Percentiles rank a stretch among this genome's conserved stretches.
phyloP scores from a whole-genome alignment of 1,140 invertebrate species.

The Hestina assimilis region DNA sequence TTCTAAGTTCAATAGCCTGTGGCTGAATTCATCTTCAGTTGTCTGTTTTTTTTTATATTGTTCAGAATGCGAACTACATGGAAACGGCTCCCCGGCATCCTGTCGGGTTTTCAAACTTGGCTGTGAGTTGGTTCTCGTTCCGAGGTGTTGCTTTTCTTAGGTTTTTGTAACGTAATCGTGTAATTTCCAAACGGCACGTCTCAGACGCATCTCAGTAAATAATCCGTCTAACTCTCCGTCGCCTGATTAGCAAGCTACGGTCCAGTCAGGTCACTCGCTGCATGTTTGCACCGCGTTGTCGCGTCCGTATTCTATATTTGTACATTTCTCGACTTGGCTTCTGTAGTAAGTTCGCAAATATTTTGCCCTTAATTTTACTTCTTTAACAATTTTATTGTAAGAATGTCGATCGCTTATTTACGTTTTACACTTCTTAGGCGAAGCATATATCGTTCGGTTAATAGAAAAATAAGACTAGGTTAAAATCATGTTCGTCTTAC shows the following conservation, averaged over 20 bases:
- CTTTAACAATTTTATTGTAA: constrained; percentile 63
- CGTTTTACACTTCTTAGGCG: constrained; percentile 56
- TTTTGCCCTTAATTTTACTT: constrained; percentile 53
- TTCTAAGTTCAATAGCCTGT: constrained; percentile 47
- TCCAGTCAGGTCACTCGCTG: constrained; percentile 37
- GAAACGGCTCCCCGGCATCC: constrained; percentile 41
- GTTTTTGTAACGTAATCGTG: constrained; percentile 50
- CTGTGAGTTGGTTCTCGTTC: constrained; percentile 73
- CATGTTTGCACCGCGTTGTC: constrained; percentile 58
- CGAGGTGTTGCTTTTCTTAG: constrained; percentile 60
- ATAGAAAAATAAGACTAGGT: constrained; percentile 73
- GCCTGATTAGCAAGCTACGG: constrained; percentile 57
- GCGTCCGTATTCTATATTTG: constrained; percentile 62
- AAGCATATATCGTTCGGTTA: constrained; percentile 63
- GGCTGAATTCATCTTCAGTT: constrained; percentile 56
- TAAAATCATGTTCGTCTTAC: constrained; percentile 68
- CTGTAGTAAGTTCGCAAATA: constrained; percentile 62
- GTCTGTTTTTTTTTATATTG: constrained; percentile 50
- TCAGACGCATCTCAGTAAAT: constrained; percentile 71
- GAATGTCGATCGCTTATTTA: constrained; percentile 44
- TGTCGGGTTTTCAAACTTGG: constrained; percentile 61
- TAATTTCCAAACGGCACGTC: constrained; percentile 72
- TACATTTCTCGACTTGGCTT: constrained; percentile 71
- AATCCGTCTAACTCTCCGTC: constrained; percentile 75
- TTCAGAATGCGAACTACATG: constrained; percentile 46